Percentiles rank a stretch among this genome's conserved stretches.
These are phyloP conservation scores for Misgurnus anguillicaudatus DNA, from an alignment of 2,113 vertebrate genomes.

Conservation along the genomic window DNA sequence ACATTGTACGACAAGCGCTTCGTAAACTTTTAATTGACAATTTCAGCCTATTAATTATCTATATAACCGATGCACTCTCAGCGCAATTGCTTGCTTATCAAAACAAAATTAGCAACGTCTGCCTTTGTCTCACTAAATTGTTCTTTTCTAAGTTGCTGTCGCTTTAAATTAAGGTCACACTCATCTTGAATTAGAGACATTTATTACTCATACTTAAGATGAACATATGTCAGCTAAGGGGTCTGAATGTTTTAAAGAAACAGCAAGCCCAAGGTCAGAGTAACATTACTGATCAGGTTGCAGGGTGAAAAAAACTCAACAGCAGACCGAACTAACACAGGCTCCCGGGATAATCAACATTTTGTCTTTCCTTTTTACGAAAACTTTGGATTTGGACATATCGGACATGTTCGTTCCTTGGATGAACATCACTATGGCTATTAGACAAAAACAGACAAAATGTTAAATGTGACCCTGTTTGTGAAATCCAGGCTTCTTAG, in stretches of 20 bases:
- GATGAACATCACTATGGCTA: too few relatives aligned
- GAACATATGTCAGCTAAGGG: background rate
- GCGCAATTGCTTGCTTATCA: background rate
- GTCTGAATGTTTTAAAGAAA: background rate
- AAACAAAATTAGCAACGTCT: background rate
- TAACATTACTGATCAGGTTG: background rate
- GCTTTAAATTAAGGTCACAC: conserved; percentile 15
- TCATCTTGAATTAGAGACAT: conserved; percentile 22
- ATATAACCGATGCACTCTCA: background rate
- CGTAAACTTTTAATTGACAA: conserved; percentile 2
- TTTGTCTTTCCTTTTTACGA: too few relatives aligned
- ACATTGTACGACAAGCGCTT: background rate
- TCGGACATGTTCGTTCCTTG: too few relatives aligned
- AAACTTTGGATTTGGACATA: too few relatives aligned
- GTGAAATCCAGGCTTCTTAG: too few relatives aligned
- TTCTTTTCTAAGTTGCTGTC: conserved; percentile 1
- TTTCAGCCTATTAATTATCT: conserved; percentile 10
- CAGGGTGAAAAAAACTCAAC: background rate
- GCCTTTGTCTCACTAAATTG: conserved; percentile 7
- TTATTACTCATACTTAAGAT: background rate
- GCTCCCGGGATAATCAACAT: background rate
- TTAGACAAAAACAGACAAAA: too few relatives aligned
- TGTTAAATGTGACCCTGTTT: too few relatives aligned
- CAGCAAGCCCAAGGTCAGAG: background rate
- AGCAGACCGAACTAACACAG: background rate